Base-by-base conservation (phyloP, 2,888 invertebrate genomes). In the Choristoneura rosaceana region DNA sequence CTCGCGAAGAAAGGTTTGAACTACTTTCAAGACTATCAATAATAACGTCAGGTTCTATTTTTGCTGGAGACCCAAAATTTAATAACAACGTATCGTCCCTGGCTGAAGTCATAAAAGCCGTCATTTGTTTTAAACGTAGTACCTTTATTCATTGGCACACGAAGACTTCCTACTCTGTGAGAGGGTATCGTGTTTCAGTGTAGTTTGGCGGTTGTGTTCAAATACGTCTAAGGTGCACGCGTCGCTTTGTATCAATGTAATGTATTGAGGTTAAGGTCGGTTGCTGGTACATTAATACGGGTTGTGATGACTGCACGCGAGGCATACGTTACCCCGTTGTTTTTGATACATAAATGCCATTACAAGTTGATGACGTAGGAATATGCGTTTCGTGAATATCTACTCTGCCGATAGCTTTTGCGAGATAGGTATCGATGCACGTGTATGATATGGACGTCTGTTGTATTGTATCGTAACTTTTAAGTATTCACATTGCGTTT, bases 171-270 rank as follows among this genome's bases (percentile, higher is more conserved):
- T 84, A 75, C 74, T 84, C 78, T 78, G 76, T 76, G 80, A 81
- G 55, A 55, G n/a, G 84, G 83, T 87, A 84, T 87, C 91, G 88
- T 91, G 91, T 85, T 86, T 78, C 82, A 76, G 74, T 80, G 85
- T 85, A 86, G 82, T 91, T 88, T 82, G 70, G 76, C 58, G 66
- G 75, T 77, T 47, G 55, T 41, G 25, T 66, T 58, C 55, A n/a
- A 50, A 34, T 10, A 17, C 38, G 41, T 52, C 68, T 63, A 50
- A 50, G 25, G 63, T 63, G 67, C 68, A 63, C 34, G 63, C 25
- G n/a, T 64, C 64, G 50, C 34, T 69, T 68, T 17, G 67, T 73
- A 64, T 69, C 50, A 73, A 73, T 71, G 65, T 71, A 61, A 64
- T 64, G 68, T 73, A 73, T 73, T 69, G 47, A 43, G 68, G 73